Conservation (phyloP, 2,113 vertebrate genomes). For the Thalassarche chlororhynchos region DNA sequence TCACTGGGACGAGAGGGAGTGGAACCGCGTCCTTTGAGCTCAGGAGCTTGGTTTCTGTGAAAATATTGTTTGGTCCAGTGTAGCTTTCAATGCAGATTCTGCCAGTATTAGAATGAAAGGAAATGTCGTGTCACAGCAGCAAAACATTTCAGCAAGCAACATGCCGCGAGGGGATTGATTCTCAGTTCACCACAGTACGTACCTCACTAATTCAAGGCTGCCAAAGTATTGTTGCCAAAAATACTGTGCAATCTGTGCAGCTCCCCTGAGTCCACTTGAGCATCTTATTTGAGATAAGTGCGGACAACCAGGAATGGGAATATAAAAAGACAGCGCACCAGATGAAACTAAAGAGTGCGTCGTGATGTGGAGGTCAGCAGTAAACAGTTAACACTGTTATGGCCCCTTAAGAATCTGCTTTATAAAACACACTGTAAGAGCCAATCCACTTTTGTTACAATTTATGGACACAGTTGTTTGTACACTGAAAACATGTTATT, state of each 20-base stretch:
- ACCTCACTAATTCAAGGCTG: slow-evolving; percentile 12
- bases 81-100: slow-evolving; percentile 26
- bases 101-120: slow-evolving; percentile 20
- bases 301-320: neutral
- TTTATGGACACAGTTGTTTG: neutral
- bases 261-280: neutral
- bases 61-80: slow-evolving; percentile 26
- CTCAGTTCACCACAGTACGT: neutral
- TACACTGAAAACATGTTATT: neutral
- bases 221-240: slow-evolving; percentile 41
- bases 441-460: neutral
- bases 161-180: neutral
- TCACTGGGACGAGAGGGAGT: neutral
- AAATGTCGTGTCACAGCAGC: neutral
- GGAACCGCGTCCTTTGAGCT: neutral
- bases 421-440: neutral
- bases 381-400: neutral
- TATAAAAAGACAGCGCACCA: neutral
- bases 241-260: neutral
- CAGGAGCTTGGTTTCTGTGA: slow-evolving; percentile 46
- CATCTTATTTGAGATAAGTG: neutral
- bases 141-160: neutral
- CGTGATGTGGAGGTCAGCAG: neutral
- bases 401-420: neutral
- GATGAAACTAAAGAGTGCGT: neutral